Evolutionary conservation across 2,888 invertebrate species (phyloP), one percentile per base, ranked within the genome.

Genomic region (Hydriomena furcata): DNA sequence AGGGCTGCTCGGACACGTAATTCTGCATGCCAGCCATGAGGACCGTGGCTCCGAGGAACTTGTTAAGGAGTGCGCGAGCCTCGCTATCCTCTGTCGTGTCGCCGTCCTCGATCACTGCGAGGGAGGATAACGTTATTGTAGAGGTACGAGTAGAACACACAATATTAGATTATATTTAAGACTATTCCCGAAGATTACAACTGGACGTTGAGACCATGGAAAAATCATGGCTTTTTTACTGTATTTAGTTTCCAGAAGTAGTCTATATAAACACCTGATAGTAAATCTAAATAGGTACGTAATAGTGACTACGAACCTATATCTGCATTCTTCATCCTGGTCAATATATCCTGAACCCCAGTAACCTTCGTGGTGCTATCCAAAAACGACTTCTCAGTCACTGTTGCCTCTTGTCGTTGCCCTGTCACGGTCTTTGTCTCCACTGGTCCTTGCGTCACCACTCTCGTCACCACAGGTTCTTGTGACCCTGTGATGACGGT

Each of bases 11-110:
- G 6, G 73, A 61, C 63, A 91, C 84, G 79, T 90, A 89, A 66
- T 71, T 71, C 86, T 95, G 95, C 91, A 95, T 94, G 63, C 95
- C 95, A 43, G 94, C 93, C 91, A 96, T 93, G 52, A 96, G 93
- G 65, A 95, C 95, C 66, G 94, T 94, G 57, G 95, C 95, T 48
- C 96, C 96, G 41, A 96, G 91, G 88, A 96, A 96, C 90, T 95
- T 96, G 89, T 96, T 96, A 41, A 96, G 91, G 65, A 96, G 90
- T 54, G 94, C 93, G 46, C 95, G 92, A 27, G 95, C 95, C 81
- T 95, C 94, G 27, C 90, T 79, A 79, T 95, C 95, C 74, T 94
- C 94, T 21, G 79, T 75, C 1, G 90, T 91, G 73, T 95, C 95
- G 5, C 94, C 94, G 56, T 92, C 92, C 66, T 92, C 92, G 54